A percentile compares a stretch with the other conserved stretches of the same genome.
Evolutionary conservation across 2,113 vertebrate species (phyloP).

Genomic region (Urocynchramus pylzowi): DNA sequence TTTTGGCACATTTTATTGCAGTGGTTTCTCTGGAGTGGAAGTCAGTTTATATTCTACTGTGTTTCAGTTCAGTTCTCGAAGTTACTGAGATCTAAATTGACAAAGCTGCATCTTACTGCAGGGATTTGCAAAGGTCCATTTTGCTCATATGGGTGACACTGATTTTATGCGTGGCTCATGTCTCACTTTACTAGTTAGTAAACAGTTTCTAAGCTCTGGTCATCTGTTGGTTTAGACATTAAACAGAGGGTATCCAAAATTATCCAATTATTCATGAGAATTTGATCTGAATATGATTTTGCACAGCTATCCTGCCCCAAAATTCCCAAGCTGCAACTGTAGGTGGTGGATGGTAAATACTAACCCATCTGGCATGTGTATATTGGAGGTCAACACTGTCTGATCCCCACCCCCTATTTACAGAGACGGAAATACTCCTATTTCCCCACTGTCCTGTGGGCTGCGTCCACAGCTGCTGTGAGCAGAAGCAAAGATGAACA

Average conservation of each 20-base stretch:
- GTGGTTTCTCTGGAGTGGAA: background rate
- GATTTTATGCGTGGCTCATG: background rate
- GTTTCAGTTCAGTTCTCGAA: background rate
- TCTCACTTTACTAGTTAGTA: background rate
- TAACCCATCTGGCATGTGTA: background rate
- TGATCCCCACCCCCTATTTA: background rate
- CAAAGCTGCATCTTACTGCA: background rate
- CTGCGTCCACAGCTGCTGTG: background rate
- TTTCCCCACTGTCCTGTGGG: background rate
- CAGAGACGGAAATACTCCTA: background rate
- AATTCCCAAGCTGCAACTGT: background rate
- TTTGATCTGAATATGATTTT: background rate
- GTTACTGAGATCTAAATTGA: background rate
- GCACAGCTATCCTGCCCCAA: accelerated
- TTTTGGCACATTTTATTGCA: background rate
- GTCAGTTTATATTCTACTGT: background rate
- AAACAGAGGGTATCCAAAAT: background rate
- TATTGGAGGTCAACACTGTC: background rate
- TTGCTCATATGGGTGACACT: background rate
- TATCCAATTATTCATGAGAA: background rate
- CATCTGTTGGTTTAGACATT: background rate
- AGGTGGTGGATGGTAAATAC: background rate
- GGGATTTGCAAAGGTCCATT: background rate
- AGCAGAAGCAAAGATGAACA: background rate
- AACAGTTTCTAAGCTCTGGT: background rate